These are phyloP conservation scores for Hypocryptadius cinnamomeus DNA, from an alignment of 2,113 vertebrate species.

Conservation along the genomic window DNA sequence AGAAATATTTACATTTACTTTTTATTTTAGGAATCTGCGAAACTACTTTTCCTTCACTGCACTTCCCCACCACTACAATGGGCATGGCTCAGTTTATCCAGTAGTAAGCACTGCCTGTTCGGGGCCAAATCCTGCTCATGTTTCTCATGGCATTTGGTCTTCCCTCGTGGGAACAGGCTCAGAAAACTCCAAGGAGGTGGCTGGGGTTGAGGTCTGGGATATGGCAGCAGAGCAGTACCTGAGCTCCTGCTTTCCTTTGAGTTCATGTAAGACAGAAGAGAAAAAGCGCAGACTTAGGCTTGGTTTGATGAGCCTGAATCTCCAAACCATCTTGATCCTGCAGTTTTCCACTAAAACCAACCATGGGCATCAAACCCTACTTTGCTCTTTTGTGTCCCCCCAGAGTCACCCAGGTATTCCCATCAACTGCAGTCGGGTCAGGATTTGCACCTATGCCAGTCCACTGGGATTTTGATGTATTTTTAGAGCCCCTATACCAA, in stretches of 20 bases:
- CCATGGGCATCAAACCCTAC: background rate
- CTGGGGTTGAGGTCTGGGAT: accelerated
- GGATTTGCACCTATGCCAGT: background rate
- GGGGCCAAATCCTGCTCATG: background rate
- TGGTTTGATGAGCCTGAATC: background rate
- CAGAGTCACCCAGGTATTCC: background rate
- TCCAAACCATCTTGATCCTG: background rate
- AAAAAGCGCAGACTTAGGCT: background rate
- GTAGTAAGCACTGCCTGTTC: background rate
- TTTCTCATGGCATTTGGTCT: background rate
- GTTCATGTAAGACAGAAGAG: background rate
- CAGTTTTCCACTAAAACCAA: background rate
- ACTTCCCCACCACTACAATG: constrained; percentile 23
- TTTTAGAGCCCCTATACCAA: background rate
- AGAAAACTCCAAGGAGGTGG: background rate
- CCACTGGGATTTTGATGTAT: background rate
- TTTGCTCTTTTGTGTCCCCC: accelerated
- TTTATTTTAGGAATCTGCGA: constrained; percentile 26
- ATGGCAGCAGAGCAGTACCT: background rate
- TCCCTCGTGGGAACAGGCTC: background rate
- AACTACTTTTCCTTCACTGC: constrained; percentile 49
- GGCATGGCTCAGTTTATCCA: background rate
- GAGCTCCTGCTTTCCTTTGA: background rate
- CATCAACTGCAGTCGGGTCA: accelerated
- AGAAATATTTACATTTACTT: constrained; percentile 40